Base-by-base conservation (phyloP, 2,113 vertebrate species). In the Sakesphorus luctuosus region DNA sequence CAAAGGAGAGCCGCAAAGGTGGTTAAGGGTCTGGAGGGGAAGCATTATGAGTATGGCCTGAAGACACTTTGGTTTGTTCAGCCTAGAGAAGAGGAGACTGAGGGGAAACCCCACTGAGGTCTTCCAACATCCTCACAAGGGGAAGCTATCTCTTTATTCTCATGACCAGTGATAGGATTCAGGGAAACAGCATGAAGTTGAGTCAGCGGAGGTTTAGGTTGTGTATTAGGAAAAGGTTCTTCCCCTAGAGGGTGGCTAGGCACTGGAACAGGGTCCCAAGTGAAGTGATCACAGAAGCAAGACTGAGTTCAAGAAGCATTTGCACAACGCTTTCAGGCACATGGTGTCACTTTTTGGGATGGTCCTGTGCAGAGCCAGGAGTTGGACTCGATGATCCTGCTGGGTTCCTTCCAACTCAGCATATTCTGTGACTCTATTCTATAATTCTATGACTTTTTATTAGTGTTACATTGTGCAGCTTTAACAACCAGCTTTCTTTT, bases 401-500 rank as follows among this genome's bases (percentile, higher is more conserved):
- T 25, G 13, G 15, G 19, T 38, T 10, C 12, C 24, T 68, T 61
- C 36, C 38, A 61, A 61, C 1, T 46, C 61, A 38, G 8, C 17
- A 52, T 13, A 38, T 38, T 52, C 19, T 43, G 35, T 13, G 13
- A 25, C 46, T 24, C 28, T 35, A 38, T 17, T 50, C 26, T 31
- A 29, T 11, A 13, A 31, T 40, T 24, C 28, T 36, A 33, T 13
- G 14, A 36, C 19, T 33, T 55, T 83, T 61, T 67, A 1, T 21
- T 50, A 53, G 24, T 5, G 9, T 33, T 55, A 21, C 2, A 36
- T 6, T 14, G 36, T 29, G 7, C 21, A n/a, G 49, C 47, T 76
- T 43, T 0, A 2, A 20, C 31, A 63, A 29, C 0, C 0, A 35
- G 11, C 4, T 8, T 43, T 91, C 24, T 44, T 66, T 38, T 13